phyloP scores from a whole-genome alignment of 2,113 vertebrate genomes.

The Platanista minor region DNA sequence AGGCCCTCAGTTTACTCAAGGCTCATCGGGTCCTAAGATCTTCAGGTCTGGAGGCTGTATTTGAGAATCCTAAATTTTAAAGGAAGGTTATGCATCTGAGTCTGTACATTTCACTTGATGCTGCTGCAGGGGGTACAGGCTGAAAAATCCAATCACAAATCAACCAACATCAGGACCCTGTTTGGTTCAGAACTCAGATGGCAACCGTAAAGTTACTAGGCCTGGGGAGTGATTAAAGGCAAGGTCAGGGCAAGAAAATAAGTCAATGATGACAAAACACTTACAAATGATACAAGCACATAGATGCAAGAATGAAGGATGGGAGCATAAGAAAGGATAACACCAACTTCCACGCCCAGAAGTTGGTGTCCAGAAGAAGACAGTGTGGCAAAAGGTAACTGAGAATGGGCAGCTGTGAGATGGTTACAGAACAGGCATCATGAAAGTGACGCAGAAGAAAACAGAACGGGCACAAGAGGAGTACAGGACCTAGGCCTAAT shows the following conservation, averaged over 20 bases:
- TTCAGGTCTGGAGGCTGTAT: background rate
- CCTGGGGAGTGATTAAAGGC: background rate
- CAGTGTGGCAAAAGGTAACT: too few species aligned
- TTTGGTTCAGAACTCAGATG: background rate
- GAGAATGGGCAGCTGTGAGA: too few species aligned
- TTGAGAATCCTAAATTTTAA: background rate
- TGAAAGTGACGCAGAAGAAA: background rate
- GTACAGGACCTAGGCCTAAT: background rate
- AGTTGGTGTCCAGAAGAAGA: background rate
- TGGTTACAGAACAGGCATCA: background rate
- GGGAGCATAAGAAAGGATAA: background rate
- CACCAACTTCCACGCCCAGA: background rate
- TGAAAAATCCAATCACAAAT: background rate
- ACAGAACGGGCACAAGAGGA: background rate
- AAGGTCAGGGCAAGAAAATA: background rate
- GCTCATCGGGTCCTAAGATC: background rate
- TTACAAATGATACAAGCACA: background rate
- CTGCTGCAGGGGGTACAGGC: background rate
- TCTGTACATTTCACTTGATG: background rate
- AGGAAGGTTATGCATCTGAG: background rate
- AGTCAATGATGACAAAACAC: background rate
- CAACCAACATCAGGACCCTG: background rate
- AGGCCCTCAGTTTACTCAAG: background rate
- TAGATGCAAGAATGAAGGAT: background rate
- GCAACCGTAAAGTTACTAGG: background rate